Conservation (phyloP, 1,140 invertebrate genomes). For the Pomacea maculata region DNA sequence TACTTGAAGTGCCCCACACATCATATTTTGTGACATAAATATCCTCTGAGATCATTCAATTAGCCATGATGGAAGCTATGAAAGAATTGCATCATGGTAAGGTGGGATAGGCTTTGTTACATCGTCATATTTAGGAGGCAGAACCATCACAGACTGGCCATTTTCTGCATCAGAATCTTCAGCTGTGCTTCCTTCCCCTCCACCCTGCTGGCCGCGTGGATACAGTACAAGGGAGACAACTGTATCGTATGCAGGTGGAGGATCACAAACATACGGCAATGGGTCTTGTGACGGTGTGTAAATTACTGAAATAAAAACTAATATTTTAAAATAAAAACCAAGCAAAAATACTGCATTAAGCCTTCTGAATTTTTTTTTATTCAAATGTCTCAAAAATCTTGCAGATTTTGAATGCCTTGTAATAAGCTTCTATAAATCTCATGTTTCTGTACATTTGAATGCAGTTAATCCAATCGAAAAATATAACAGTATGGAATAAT, state of each 20-base stretch:
- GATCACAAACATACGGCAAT: slow-evolving; percentile 30
- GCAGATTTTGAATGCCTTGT: too few species aligned
- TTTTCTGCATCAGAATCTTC: slow-evolving; percentile 21
- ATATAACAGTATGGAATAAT: too few species aligned
- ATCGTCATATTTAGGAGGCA: slow-evolving; percentile 48
- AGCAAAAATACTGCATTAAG: too few species aligned
- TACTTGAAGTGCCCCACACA: too few species aligned
- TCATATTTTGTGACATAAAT: too few species aligned
- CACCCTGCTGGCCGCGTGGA: neutral
- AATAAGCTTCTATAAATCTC: too few species aligned
- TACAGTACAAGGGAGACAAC: slow-evolving; percentile 32
- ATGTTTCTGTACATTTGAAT: too few species aligned
- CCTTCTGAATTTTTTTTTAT: too few species aligned
- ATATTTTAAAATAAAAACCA: neutral
- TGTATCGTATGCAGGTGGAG: slow-evolving; percentile 45
- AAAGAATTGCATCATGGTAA: slow-evolving; percentile 35
- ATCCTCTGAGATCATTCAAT: too few species aligned
- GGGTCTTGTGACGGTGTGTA: slow-evolving; percentile 50
- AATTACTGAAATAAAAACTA: slow-evolving; percentile 36
- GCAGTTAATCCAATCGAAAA: too few species aligned
- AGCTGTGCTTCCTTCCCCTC: slow-evolving; percentile 12
- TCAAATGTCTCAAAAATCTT: too few species aligned
- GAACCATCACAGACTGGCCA: slow-evolving; percentile 30
- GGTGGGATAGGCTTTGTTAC: slow-evolving; percentile 38
- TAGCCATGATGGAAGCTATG: slow-evolving; percentile 7